Evolutionary conservation across 2,888 invertebrate species (phyloP), one percentile per base, ranked within the genome.

Genomic region (Lycophotia porphyrea): DNA sequence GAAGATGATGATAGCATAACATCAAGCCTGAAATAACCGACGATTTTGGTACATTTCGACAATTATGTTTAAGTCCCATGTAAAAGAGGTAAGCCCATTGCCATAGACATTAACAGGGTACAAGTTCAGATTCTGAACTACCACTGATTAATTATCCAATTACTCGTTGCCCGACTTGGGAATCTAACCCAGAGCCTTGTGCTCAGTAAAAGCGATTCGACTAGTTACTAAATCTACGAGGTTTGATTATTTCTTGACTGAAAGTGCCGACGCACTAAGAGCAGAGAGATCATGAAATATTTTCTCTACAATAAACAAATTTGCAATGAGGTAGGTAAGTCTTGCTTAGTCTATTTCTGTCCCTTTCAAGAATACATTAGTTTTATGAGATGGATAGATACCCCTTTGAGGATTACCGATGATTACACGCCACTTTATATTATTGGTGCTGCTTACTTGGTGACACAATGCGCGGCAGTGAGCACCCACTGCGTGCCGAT

Each of bases 401-500:
- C 18, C 18, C 55, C 18, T 55, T 7, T 27, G 2, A 18, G 2
- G 27, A 18, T 55, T 27, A 27, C 27, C 7, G 18, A 7, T 27
- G 7, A 47, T 21, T 47, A 21, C 18, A 47, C 47, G 3, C 47
- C 47, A 47, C 47, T 2, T 21, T 21, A n/a, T 11, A 49, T n/a
- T 11, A 49, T n/a, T 27, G 2, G 11, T 27, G 27, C 9, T 31
- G 1, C 60, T 36, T 24, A 61, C 61, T 61, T 61, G n/a, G 61
- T 61, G 65, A 99, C 98, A 92, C 99, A 99, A 92, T 99, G 99
- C 39, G 99, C 99, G 0, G 99, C 99, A 0, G 99, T 99, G 61
- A 99, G 97, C 73, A 98, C 99, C 99, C 99, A 99, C 93, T 99
- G 99, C 0, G 98, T 99, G 79, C 99, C 99, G 88, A 99, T 99